Evolutionary conservation across 35 echinoderm and acorn worm species (phyloP).

Genomic region (Antedon bifida): DNA sequence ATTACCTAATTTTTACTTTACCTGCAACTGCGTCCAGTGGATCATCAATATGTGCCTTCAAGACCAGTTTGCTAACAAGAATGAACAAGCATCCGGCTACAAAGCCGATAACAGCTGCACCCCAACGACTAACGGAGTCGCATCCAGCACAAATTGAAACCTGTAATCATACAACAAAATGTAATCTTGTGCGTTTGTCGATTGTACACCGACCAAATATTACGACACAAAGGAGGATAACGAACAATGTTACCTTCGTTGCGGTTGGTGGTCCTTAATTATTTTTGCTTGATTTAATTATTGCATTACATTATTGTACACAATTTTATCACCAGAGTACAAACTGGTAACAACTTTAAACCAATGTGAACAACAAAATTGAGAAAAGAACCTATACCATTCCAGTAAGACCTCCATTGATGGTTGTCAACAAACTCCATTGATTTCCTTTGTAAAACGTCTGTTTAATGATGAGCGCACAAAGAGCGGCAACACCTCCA

Average conservation of each 20-base stretch:
- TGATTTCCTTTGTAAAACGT: slow-evolving; percentile 9
- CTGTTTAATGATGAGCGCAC: slow-evolving; percentile 25
- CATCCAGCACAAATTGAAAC: slow-evolving; percentile 84
- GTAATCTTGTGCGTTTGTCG: no score
- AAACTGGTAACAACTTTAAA: no score
- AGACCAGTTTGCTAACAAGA: slow-evolving; percentile 11
- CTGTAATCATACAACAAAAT: neutral
- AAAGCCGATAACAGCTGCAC: slow-evolving; percentile 39
- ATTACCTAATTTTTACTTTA: no score
- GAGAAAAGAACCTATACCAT: slow-evolving; percentile 28
- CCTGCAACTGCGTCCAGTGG: slow-evolving; percentile 74
- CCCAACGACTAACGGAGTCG: slow-evolving; percentile 39
- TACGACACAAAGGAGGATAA: no score
- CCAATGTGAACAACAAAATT: no score
- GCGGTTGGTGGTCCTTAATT: no score
- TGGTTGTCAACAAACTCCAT: slow-evolving; percentile 63
- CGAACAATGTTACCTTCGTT: no score
- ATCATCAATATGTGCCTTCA: slow-evolving; percentile 44
- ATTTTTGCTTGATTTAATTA: no score
- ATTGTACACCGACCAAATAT: no score
- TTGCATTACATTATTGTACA: no score
- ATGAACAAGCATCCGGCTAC: slow-evolving; percentile 43
- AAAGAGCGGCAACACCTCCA: slow-evolving; percentile 38
- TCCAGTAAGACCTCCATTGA: slow-evolving; percentile 63
- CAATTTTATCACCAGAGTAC: no score